Evolutionary conservation across 2,888 invertebrate genomes (phyloP), one percentile per base, ranked within the genome.

Genomic region (Lasioglossum malachurum): DNA sequence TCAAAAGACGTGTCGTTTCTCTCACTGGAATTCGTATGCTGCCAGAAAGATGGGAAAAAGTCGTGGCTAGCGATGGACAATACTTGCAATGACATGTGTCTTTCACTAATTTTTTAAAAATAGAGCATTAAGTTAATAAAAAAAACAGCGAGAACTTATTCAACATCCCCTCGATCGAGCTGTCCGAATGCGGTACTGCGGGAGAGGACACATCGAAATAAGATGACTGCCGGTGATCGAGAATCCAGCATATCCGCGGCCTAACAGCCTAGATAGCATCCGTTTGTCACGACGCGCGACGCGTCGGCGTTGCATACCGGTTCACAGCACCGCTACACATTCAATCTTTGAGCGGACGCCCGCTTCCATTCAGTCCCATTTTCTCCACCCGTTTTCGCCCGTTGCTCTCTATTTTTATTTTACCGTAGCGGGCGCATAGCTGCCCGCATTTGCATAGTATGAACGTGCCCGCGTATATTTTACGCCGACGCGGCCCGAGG

Each of bases 381-480:
- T 64, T 31, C 64, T 16, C 27, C 64, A 14, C n/a, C 53, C 27
- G 60, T 64, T 31, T 16, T 44, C 60, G n/a, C 64, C 49, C 71
- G 44, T 41, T 27, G 27, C 31, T 19, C 38, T 69, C 69, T 74
- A 74, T 84, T 84, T 83, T 83, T 78, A 84, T 84, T 83, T 83
- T n/a, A 53, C 31, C 84, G 31, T 67, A 57, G 3, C 60, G 27
- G 41, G 57, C 46, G 69, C 41, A 71, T 77, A 60, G 69, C 73
- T 14, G 67, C 64, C 19, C 83, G 31, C 67, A 77, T 84, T 83
- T 84, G 53, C 83, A 84, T 83, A 78, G 69, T 49, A 69, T 57
- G 78, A 84, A 83, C 83, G 83, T 78, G 83, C 67, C 46, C 84
- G 83, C 46, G 83, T 84, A 78, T 78, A 84, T 83, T 84, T 84